Evolutionary conservation across 2,888 invertebrate species (phyloP).

Genomic region (Agelastica alni): DNA sequence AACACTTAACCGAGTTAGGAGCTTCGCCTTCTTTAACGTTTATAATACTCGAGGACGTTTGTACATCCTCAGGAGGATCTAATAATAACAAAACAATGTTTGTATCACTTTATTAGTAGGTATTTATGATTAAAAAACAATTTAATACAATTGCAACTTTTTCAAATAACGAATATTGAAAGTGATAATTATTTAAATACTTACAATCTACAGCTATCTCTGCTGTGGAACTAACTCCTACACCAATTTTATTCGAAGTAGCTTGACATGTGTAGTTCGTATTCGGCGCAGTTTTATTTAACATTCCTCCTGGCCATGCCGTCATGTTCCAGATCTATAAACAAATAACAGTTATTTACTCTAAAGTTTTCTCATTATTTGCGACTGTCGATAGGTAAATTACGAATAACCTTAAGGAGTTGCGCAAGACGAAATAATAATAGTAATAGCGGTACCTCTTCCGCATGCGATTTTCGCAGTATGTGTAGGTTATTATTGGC

Average conservation of each 20-base stretch:
- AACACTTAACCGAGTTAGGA: constrained; percentile 63
- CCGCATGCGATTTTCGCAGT: too few species aligned
- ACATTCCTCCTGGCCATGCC: constrained; percentile 76
- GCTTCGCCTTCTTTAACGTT: constrained; percentile 62
- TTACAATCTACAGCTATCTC: constrained; percentile 89
- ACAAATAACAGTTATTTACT: too few species aligned
- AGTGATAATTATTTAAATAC: constrained; percentile 50
- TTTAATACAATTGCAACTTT: too few species aligned
- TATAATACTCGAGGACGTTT: constrained; percentile 64
- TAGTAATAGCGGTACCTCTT: too few species aligned
- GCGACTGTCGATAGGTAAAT: too few species aligned
- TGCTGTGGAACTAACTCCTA: constrained; percentile 80
- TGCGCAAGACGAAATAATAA: too few species aligned
- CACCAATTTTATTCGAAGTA: constrained; percentile 69
- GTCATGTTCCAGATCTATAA: constrained; percentile 83
- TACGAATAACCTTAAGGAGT: too few species aligned
- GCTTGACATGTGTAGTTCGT: constrained; percentile 85
- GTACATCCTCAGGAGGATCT: constrained; percentile 87
- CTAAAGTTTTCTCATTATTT: too few species aligned
- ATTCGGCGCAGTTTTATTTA: constrained; percentile 77
- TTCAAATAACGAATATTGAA: background rate
- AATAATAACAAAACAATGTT: too few species aligned
- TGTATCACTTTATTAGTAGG: too few species aligned
- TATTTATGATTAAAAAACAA: too few species aligned
- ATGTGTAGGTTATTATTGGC: too few species aligned